These are phyloP conservation scores for Busseola fusca DNA, from an alignment of 2,888 invertebrate species.

Conservation along the genomic window DNA sequence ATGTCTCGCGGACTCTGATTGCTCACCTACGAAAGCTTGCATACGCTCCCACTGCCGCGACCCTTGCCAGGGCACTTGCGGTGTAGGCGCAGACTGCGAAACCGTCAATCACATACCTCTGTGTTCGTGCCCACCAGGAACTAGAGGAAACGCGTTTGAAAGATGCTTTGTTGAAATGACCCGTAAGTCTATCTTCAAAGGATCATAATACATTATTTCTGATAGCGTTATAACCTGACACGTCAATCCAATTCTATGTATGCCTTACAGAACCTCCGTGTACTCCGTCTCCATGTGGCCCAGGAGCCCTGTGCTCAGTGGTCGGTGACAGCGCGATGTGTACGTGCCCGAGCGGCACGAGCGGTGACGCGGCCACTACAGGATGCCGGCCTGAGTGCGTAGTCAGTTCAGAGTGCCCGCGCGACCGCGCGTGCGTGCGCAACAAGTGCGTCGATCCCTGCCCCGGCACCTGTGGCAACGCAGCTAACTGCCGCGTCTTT, in stretches of 20 bases:
- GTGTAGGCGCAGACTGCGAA: constrained; percentile 93
- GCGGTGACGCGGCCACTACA: constrained; percentile 92
- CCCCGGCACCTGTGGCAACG: constrained; percentile 93
- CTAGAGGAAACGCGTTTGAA: constrained; percentile 90
- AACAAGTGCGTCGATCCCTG: constrained; percentile 95
- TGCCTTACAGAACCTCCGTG: constrained; percentile 89
- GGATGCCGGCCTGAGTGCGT: constrained; percentile 95
- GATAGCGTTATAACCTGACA: neutral
- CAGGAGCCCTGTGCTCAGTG: constrained; percentile 91
- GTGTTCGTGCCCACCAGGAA: constrained; percentile 93
- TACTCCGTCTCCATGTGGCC: constrained; percentile 93
- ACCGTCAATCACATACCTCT: constrained; percentile 92
- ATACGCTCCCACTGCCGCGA: constrained; percentile 95
- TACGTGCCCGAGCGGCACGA: constrained; percentile 93
- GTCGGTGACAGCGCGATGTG: constrained; percentile 91
- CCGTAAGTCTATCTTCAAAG: constrained; percentile 68
- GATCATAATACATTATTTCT: neutral
- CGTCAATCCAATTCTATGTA: constrained; percentile 8
- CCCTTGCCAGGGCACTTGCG: constrained; percentile 95
- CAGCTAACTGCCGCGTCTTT: constrained; percentile 91
- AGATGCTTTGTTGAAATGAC: constrained; percentile 86
- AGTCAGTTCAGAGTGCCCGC: constrained; percentile 94
- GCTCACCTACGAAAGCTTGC: constrained; percentile 94
- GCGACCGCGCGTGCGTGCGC: constrained; percentile 93
- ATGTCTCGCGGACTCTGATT: constrained; percentile 96